A percentile compares a stretch with the other conserved stretches of the same genome.
Evolutionary conservation across 53 echinoderm and acorn worm genomes (phyloP).

Genomic region (Paracentrotus lividus): DNA sequence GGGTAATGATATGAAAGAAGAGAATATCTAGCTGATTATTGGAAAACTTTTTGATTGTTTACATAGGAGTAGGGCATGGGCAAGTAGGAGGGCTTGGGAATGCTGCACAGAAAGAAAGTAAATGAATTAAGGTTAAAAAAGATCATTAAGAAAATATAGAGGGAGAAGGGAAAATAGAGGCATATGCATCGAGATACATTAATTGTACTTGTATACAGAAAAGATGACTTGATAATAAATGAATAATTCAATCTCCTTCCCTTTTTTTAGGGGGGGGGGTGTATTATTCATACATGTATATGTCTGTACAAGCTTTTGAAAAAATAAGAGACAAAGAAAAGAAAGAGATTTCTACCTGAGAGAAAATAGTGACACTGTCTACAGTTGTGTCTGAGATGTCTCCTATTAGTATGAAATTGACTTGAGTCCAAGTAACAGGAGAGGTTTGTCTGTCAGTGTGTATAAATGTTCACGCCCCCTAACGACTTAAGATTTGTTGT

Average conservation of each 20-base stretch:
- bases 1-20: not conserved
- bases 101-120: not conserved
- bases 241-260: not conserved
- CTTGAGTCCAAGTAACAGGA: constrained; percentile 40
- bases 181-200: not conserved
- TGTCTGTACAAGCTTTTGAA: not conserved
- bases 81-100: no score
- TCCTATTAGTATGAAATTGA: not conserved
- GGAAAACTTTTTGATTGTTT: not conserved
- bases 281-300: not conserved
- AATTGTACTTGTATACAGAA: no score
- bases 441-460: constrained; percentile 27
- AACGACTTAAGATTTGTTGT: constrained; percentile 31
- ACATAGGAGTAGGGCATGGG: not conserved
- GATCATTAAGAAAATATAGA: constrained; percentile 8
- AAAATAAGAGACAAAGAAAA: not conserved
- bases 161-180: not conserved
- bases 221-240: not conserved
- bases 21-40: not conserved
- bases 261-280: not conserved
- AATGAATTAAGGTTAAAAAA: not conserved
- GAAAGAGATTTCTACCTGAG: constrained; percentile 23
- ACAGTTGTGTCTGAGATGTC: constrained; percentile 6
- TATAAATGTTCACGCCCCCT: constrained; percentile 43
- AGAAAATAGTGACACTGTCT: constrained; percentile 36